A percentile compares a stretch with the other conserved stretches of the same genome.
These are phyloP conservation scores for Parascotia fuliginaria DNA, from an alignment of 2,888 invertebrate species.

Conservation along the genomic window DNA sequence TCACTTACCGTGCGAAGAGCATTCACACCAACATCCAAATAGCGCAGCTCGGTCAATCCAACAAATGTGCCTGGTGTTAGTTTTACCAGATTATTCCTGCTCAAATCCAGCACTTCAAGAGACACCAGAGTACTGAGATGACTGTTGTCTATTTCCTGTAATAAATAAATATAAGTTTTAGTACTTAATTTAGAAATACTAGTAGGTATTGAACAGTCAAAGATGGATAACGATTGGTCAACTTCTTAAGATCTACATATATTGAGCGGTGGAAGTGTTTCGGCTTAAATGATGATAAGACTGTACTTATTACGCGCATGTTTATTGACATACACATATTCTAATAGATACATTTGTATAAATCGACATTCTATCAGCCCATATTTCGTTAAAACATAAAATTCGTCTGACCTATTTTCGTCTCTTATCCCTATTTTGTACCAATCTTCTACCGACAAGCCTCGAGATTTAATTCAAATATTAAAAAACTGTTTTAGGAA, in stretches of 20 bases:
- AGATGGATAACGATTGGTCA: too few species aligned
- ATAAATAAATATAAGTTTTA: constrained; percentile 25
- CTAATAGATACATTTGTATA: too few species aligned
- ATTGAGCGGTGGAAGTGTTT: too few species aligned
- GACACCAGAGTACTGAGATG: constrained; percentile 88
- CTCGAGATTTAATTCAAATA: background rate
- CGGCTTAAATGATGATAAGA: too few species aligned
- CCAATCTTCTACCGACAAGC: background rate
- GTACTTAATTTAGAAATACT: too few species aligned
- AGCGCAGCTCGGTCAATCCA: constrained; percentile 89
- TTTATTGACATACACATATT: too few species aligned
- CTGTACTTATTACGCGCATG: too few species aligned
- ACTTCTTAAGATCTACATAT: too few species aligned
- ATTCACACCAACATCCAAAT: constrained; percentile 94
- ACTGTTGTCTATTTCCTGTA: constrained; percentile 91
- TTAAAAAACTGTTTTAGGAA: background rate
- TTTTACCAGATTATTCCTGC: constrained; percentile 93
- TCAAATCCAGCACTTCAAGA: constrained; percentile 92
- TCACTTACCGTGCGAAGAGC: constrained; percentile 92
- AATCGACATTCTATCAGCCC: too few species aligned
- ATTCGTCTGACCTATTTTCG: too few species aligned
- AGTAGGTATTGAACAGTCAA: too few species aligned
- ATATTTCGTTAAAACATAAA: too few species aligned
- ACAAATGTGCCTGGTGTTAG: constrained; percentile 93
- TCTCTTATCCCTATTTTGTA: background rate